These are phyloP conservation scores for Platycercus adscitus DNA, from an alignment of 2,113 vertebrate genomes.

Conservation along the genomic window DNA sequence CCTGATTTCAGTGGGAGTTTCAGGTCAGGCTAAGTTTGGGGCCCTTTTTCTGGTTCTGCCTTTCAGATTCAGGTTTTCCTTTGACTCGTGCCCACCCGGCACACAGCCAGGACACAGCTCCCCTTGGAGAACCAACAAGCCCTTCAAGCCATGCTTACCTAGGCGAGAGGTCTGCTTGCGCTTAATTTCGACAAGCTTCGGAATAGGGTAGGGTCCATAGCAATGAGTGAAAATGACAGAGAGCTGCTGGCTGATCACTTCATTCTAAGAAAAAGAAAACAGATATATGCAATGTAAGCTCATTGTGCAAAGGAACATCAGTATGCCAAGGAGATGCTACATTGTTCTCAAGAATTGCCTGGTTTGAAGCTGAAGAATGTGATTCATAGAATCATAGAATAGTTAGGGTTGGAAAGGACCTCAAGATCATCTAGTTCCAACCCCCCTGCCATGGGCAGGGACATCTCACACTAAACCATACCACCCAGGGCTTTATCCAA, in stretches of 20 bases:
- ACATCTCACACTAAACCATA: too few species aligned
- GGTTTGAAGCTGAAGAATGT: conserved; percentile 8
- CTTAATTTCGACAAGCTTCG: conserved; percentile 96
- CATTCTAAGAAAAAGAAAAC: conserved; percentile 81
- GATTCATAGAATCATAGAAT: background rate
- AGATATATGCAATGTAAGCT: background rate
- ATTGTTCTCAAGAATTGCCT: background rate
- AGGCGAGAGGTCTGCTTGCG: conserved; percentile 92
- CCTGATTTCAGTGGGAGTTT: background rate
- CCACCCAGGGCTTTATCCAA: too few species aligned
- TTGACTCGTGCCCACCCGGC: background rate
- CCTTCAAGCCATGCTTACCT: conserved; percentile 76
- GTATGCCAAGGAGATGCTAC: background rate
- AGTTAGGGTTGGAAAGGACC: too few species aligned
- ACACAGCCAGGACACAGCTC: background rate
- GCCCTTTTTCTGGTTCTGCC: background rate
- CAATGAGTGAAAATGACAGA: conserved; percentile 96
- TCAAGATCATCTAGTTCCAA: too few species aligned
- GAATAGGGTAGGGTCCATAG: conserved; percentile 96
- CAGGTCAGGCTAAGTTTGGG: background rate
- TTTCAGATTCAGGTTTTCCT: background rate
- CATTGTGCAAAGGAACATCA: background rate
- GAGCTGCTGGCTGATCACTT: conserved; percentile 97
- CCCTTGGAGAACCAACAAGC: rapidly evolving
- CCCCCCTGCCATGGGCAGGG: too few species aligned